Evolutionary conservation across 2,888 invertebrate species (phyloP), one percentile per base, ranked within the genome.

Genomic region (Beris morrisii): DNA sequence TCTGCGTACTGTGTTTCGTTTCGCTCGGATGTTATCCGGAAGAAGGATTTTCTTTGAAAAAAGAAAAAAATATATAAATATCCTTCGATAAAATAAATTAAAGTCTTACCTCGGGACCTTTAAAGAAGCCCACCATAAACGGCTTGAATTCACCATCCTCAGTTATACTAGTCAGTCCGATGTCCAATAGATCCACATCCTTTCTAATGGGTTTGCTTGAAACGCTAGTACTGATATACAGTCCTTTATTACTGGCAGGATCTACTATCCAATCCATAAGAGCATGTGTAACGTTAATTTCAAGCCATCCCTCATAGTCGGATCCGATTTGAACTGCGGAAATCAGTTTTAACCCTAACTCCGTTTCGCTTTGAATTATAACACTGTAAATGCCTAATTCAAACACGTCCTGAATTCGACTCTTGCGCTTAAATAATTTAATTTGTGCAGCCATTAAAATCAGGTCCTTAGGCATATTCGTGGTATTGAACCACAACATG

Each of bases 111-210:
- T 72, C 87, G 80, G 67, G 87, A 83, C 70, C 89, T 77, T 91
- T 89, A 76, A 93, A 87, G 79, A 93, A 97, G 0, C 92, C 94
- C 7, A 95, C 95, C 85, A 97, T 86, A 78, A 97, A 97, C 0
- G 96, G 94, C 76, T 95, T 93, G 73, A 89, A 90, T 70, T 92
- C 92, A 74, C 91, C 91, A 69, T 88, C 84, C 1, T 89, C 90
- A 69, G 87, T 87, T 5, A 87, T 84, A 71, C 91, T 91, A 15
- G 93, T 86, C 43, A 95, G 79, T 0, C 95, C 95, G 65, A 93
- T 88, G 72, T 93, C 91, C 76, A 92, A 91, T 1, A 94, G 89
- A 73, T 90, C 87, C 12, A 93, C 83, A 78, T 93, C 92, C 69
- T 90, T 89, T 69, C 88, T 32, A 7, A 1, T 91, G 74, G 88